Conservation (phyloP, 2,797 vertebrate species). For the Chloroceryle amazona region DNA sequence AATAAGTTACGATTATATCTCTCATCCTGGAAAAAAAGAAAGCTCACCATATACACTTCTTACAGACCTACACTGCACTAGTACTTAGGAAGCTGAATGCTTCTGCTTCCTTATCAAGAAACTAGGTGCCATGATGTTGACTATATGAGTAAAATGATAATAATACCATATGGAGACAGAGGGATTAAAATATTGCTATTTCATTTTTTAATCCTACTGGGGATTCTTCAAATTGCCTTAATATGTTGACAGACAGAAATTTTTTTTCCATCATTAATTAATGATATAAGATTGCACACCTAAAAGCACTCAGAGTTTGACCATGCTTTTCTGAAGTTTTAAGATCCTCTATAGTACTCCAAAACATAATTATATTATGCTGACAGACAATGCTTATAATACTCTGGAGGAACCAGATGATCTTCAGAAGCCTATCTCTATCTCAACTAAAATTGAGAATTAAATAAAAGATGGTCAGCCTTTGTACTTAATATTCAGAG, state of each 20-base stretch:
- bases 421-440: constrained; percentile 14
- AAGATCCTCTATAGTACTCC: constrained; percentile 39
- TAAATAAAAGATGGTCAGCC: constrained; percentile 24
- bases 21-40: not conserved
- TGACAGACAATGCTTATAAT: constrained; percentile 52
- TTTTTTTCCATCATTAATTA: constrained; percentile 18
- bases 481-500: not conserved
- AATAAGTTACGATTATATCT: not conserved
- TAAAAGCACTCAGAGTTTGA: constrained; percentile 53
- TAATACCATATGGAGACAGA: not conserved
- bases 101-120: not conserved
- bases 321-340: constrained; percentile 56
- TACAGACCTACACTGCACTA: not conserved
- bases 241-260: constrained; percentile 28
- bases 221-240: constrained; percentile 27
- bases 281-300: not conserved
- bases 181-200: constrained; percentile 60
- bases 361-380: constrained; percentile 50
- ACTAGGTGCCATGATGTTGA: not conserved
- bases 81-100: not conserved
- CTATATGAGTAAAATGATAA: not conserved
- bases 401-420: not conserved
- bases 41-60: not conserved
- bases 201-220: constrained; percentile 46
- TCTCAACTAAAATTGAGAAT: constrained; percentile 35